A percentile compares a stretch with the other conserved stretches of the same genome.
Conservation (phyloP, 2,888 invertebrate species). For the Shargacucullia verbasci region DNA sequence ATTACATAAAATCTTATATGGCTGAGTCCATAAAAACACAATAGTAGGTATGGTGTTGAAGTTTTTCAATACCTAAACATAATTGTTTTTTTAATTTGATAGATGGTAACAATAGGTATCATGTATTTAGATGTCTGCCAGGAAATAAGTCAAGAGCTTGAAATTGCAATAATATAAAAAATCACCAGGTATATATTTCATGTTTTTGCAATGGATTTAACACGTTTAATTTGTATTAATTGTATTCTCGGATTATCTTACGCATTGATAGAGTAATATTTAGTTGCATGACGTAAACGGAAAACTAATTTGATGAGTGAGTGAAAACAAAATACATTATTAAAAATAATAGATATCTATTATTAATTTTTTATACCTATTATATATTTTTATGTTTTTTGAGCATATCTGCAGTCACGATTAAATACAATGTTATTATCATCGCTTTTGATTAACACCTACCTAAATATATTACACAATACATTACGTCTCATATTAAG, state of each 20-base stretch:
- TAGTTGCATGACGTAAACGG: slow-evolving; percentile 35
- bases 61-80: slow-evolving; percentile 9
- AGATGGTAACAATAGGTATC: slow-evolving; percentile 26
- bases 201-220: slow-evolving; percentile 25
- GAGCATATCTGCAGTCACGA: too few species aligned
- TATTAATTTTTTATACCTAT: too few species aligned
- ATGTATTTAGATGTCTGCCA: slow-evolving; percentile 6
- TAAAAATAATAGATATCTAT: not conserved
- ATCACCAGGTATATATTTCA: not conserved
- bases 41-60: slow-evolving; percentile 18
- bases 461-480: too few species aligned
- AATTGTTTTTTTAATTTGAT: slow-evolving; percentile 22
- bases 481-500: too few species aligned
- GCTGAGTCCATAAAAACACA: slow-evolving; percentile 13
- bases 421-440: too few species aligned
- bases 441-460: too few species aligned
- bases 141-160: slow-evolving; percentile 16
- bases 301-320: slow-evolving; percentile 15
- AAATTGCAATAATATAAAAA: slow-evolving; percentile 15
- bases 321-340: slow-evolving; percentile 21
- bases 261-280: slow-evolving; percentile 20
- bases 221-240: slow-evolving; percentile 25
- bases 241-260: slow-evolving; percentile 27
- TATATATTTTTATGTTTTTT: slow-evolving; percentile 2
- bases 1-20: slow-evolving; percentile 5